phyloP scores from a whole-genome alignment of 2,888 invertebrate genomes.

The Sycophila texana region DNA sequence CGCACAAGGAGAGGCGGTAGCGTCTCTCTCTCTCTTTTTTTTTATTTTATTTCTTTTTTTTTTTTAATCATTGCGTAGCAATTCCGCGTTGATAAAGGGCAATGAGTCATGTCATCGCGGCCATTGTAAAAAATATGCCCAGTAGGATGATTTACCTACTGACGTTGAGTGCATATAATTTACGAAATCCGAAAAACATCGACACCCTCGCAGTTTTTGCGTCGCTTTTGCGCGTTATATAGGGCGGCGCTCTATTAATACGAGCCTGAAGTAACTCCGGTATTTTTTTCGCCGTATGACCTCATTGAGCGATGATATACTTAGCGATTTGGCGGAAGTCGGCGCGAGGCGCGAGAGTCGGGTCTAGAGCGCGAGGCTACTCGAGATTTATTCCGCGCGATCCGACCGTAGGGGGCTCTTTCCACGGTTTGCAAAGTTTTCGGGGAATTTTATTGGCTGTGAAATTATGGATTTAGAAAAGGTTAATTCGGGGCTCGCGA shows the following conservation, averaged over 20 bases:
- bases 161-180: too few relatives aligned
- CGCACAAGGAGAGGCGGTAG: neutral
- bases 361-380: slow-evolving; percentile 6
- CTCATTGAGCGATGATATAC: slow-evolving; percentile 49
- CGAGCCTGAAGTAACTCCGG: slow-evolving; percentile 24
- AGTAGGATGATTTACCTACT: too few relatives aligned
- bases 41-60: too few relatives aligned
- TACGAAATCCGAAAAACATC: slow-evolving; percentile 54
- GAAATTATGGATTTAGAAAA: slow-evolving; percentile 8
- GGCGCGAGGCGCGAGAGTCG: neutral
- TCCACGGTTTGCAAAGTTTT: slow-evolving; percentile 1
- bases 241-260: slow-evolving; percentile 44
- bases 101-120: slow-evolving; percentile 58
- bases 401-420: too few relatives aligned
- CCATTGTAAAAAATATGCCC: too few relatives aligned
- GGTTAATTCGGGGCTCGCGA: neutral
- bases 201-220: neutral
- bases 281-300: slow-evolving; percentile 23
- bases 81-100: neutral
- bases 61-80: neutral
- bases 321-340: slow-evolving; percentile 35
- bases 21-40: too few relatives aligned
- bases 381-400: slow-evolving; percentile 22
- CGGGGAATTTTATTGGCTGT: neutral
- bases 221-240: neutral